phyloP scores from a whole-genome alignment of 2,888 invertebrate species.

The Pyrrhopygopsis socrates region DNA sequence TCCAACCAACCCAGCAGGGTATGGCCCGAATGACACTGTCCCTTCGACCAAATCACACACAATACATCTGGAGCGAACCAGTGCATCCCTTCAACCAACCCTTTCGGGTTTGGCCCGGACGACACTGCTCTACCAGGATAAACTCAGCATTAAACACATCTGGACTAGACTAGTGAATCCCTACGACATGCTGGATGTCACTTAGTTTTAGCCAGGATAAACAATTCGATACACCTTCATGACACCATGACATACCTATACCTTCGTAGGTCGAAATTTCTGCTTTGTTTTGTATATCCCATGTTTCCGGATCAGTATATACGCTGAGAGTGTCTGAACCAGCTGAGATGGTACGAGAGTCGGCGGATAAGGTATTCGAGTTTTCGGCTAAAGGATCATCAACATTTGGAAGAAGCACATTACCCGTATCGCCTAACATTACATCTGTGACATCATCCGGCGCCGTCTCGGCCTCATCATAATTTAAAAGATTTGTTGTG shows the following conservation, averaged over 20 bases:
- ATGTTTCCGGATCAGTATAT: constrained; percentile 17
- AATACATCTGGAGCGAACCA: not conserved
- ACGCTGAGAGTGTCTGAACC: constrained; percentile 32
- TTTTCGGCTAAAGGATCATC: constrained; percentile 12
- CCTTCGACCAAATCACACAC: not conserved
- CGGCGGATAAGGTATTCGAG: constrained; percentile 13
- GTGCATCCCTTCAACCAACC: constrained; percentile 24
- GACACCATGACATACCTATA: not conserved
- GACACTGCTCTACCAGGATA: constrained; percentile 4
- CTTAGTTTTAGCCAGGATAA: not conserved
- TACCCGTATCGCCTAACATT: not conserved
- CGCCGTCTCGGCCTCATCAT: constrained; percentile 15
- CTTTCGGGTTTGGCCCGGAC: constrained; percentile 10
- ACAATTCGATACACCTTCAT: not conserved
- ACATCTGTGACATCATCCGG: not conserved
- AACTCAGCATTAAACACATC: not conserved
- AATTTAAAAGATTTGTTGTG: constrained; percentile 5
- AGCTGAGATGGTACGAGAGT: constrained; percentile 24
- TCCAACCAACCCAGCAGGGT: not conserved
- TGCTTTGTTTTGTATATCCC: not conserved
- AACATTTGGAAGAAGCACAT: not conserved
- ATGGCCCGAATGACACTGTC: not conserved
- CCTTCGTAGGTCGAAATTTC: not conserved
- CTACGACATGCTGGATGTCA: not conserved
- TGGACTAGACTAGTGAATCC: constrained; percentile 5